A percentile compares a stretch with the other conserved stretches of the same genome.
phyloP scores from a whole-genome alignment of 2,113 vertebrate genomes.

The Onychorhynchus coronatus region DNA sequence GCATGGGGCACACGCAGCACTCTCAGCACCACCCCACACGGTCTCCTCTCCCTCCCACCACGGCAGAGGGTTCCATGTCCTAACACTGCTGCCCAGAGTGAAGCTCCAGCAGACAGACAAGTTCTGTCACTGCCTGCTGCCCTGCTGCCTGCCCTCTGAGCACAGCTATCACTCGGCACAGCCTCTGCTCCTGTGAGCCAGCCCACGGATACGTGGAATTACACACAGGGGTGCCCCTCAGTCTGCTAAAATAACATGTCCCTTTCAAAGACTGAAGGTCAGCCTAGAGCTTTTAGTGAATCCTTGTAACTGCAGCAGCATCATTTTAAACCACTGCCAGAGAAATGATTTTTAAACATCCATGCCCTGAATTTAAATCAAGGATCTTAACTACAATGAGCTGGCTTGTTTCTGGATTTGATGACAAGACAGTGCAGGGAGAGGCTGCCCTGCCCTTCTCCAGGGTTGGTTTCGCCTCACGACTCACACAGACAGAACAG shows the following conservation, averaged over 20 bases:
- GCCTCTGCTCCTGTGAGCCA: not conserved
- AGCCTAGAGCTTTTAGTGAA: not conserved
- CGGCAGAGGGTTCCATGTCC: rapidly evolving
- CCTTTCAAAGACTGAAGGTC: not conserved
- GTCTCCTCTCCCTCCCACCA: not conserved
- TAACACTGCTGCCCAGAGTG: not conserved
- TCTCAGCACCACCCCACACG: not conserved
- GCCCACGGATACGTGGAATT: not conserved
- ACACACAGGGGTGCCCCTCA: not conserved
- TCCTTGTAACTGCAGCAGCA: not conserved
- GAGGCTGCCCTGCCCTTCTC: not conserved
- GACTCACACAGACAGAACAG: slow-evolving; percentile 73
- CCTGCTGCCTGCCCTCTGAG: not conserved
- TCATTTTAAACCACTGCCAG: not conserved
- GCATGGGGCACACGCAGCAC: slow-evolving; percentile 23
- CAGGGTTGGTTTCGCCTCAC: slow-evolving; percentile 34
- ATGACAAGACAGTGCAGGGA: not conserved
- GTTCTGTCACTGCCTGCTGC: not conserved
- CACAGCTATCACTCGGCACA: not conserved
- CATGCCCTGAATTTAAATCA: not conserved
- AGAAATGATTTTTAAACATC: not conserved
- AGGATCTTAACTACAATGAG: not conserved
- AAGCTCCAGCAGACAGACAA: not conserved
- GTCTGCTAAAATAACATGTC: not conserved
- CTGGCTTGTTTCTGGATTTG: not conserved